Percentiles rank a stretch among this genome's conserved stretches.
Evolutionary conservation across 37 sponge, comb jelly and placozoan species (phyloP).

Genomic region (Halichondria panicea): DNA sequence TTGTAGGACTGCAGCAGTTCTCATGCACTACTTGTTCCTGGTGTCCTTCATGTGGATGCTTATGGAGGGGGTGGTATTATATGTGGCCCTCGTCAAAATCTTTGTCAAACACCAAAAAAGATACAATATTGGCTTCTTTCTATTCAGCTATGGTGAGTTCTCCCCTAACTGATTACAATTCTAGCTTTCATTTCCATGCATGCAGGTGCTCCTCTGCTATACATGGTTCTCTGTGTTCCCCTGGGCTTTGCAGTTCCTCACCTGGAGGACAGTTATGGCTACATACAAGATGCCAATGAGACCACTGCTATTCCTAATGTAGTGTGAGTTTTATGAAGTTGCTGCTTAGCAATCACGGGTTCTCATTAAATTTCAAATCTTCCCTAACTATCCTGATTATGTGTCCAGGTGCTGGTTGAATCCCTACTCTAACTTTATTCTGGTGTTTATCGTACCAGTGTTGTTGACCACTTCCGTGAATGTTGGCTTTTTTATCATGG

Average conservation of each 20-base stretch:
- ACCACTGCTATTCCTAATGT: too few relatives aligned
- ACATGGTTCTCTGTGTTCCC: slow-evolving; percentile 10
- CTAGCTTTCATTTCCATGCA: background rate
- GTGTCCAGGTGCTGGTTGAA: slow-evolving; percentile 56
- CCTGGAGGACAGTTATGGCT: slow-evolving; percentile 8
- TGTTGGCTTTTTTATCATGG: slow-evolving; percentile 57
- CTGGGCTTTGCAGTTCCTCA: slow-evolving; percentile 8
- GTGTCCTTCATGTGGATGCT: slow-evolving; percentile 81
- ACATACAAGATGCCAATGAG: too few relatives aligned
- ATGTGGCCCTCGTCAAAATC: slow-evolving; percentile 57
- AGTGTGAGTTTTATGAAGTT: too few relatives aligned
- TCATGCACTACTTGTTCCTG: slow-evolving; percentile 57
- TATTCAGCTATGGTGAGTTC: slow-evolving; percentile 21
- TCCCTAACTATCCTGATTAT: background rate
- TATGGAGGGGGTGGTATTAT: slow-evolving; percentile 76
- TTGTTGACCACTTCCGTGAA: slow-evolving; percentile 46
- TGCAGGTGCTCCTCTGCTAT: slow-evolving; percentile 21
- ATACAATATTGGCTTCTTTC: slow-evolving; percentile 11
- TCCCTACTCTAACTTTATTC: slow-evolving; percentile 33
- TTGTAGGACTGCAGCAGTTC: slow-evolving; percentile 42
- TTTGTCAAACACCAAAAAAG: slow-evolving; percentile 29
- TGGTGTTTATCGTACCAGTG: slow-evolving; percentile 64
- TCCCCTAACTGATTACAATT: too few relatives aligned
- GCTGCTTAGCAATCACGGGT: too few relatives aligned
- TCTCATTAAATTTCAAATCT: background rate